A percentile compares a stretch with the other conserved stretches of the same genome.
phyloP scores from a whole-genome alignment of 2,113 vertebrate genomes.

The Bufo bufo region DNA sequence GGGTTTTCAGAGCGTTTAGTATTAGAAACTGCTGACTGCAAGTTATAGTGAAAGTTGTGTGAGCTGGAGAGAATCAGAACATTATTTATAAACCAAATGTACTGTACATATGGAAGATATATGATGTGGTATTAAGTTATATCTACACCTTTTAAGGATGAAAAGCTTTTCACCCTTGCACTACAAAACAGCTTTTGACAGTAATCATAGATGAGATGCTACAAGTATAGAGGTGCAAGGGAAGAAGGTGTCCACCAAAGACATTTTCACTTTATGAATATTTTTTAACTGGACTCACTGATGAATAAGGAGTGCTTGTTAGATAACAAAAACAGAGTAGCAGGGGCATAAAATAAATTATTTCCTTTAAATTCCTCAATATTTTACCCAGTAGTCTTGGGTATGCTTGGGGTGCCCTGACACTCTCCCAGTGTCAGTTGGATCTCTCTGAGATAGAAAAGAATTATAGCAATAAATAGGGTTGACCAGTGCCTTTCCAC shows the following conservation, averaged over 20 bases:
- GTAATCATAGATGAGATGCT: not conserved
- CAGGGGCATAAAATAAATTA: too few relatives aligned
- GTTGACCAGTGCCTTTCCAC: too few relatives aligned
- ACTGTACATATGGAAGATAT: not conserved
- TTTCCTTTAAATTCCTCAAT: too few relatives aligned
- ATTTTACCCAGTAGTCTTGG: not conserved
- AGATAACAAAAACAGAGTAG: too few relatives aligned
- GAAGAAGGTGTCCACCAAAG: too few relatives aligned
- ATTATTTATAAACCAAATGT: not conserved
- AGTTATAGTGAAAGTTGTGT: not conserved
- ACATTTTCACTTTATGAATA: not conserved
- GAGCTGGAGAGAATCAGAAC: not conserved
- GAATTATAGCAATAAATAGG: not conserved
- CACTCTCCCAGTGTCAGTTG: not conserved
- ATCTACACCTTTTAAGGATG: too few relatives aligned
- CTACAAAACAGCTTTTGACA: not conserved
- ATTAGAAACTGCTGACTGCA: not conserved
- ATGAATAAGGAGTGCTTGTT: too few relatives aligned
- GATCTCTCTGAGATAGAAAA: not conserved
- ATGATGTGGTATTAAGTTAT: too few relatives aligned
- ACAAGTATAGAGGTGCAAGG: not conserved
- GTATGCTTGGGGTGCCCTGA: not conserved
- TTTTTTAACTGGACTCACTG: not conserved
- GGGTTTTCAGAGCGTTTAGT: slow-evolving; percentile 35
- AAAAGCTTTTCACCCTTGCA: not conserved